Percentiles rank a stretch among this genome's conserved stretches.
Evolutionary conservation across 2,888 invertebrate genomes (phyloP).

Genomic region (Nysson spinosus): DNA sequence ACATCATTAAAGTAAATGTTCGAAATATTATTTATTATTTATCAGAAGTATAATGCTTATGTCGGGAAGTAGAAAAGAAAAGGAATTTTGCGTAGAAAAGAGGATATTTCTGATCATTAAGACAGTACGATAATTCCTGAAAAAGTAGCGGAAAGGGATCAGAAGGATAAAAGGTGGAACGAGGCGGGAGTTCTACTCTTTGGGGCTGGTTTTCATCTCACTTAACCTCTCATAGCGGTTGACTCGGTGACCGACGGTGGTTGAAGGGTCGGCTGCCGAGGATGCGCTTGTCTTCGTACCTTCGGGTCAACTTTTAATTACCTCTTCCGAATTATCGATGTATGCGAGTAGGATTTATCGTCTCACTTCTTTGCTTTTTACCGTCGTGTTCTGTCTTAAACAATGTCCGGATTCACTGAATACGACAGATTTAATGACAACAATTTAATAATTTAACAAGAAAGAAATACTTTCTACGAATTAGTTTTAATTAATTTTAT

Average conservation of each 20-base stretch:
- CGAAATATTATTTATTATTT: too few species aligned
- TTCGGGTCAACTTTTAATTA: conserved; percentile 75
- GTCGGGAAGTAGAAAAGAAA: neutral
- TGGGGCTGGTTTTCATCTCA: conserved; percentile 63
- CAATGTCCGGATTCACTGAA: conserved; percentile 67
- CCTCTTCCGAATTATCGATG: conserved; percentile 75
- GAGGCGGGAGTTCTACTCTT: conserved; percentile 58
- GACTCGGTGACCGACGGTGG: conserved; percentile 57
- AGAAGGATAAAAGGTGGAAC: conserved; percentile 45
- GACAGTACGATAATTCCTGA: conserved; percentile 52
- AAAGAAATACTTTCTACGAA: conserved; percentile 24
- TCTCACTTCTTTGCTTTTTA: conserved; percentile 65
- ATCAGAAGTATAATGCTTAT: neutral
- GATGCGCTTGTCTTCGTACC: conserved; percentile 56
- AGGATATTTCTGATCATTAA: conserved; percentile 49
- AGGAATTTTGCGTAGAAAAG: neutral
- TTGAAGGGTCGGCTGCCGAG: conserved; percentile 48
- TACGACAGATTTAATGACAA: conserved; percentile 65
- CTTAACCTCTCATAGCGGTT: conserved; percentile 62
- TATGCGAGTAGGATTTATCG: conserved; percentile 64
- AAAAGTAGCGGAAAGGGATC: conserved; percentile 48
- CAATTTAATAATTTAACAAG: conserved; percentile 48
- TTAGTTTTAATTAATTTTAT: too few species aligned
- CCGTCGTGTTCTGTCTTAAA: conserved; percentile 57
- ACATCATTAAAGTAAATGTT: too few species aligned